Evolutionary conservation across 64 coral and sea anemone genomes (phyloP).

Genomic region (Trachythela sp.): DNA sequence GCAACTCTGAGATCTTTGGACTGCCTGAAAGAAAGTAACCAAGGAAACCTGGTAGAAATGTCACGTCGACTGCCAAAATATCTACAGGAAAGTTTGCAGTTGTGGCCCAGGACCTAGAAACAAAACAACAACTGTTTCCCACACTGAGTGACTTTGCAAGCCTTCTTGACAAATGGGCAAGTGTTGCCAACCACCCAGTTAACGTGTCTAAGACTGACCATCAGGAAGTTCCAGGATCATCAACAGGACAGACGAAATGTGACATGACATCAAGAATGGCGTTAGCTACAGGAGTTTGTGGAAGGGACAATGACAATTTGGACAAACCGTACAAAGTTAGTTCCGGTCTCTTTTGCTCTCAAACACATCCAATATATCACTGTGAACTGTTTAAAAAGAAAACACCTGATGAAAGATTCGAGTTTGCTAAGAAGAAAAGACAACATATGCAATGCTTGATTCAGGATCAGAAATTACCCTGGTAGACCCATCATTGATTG

Average conservation of each 20-base stretch:
- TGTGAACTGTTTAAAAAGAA: conserved; percentile 28
- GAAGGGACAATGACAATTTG: not conserved
- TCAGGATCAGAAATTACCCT: conserved; percentile 33
- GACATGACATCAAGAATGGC: not conserved
- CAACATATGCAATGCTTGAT: conserved; percentile 35
- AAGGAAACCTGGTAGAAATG: conserved; percentile 50
- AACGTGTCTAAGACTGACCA: not conserved
- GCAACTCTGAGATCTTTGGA: conserved; percentile 25
- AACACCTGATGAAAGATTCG: conserved; percentile 18
- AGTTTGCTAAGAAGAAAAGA: not conserved
- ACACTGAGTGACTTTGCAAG: conserved; percentile 38
- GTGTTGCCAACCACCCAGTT: conserved; percentile 50
- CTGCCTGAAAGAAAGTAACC: conserved; percentile 43
- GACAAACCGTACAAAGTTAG: not conserved
- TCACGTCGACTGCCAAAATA: conserved; percentile 37
- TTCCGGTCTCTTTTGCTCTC: conserved; percentile 15
- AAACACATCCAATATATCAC: conserved; percentile 24
- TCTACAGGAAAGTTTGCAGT: conserved; percentile 51
- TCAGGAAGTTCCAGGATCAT: not conserved
- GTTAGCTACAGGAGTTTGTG: not conserved
- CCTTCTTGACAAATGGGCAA: conserved; percentile 44
- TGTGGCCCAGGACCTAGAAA: conserved; percentile 32
- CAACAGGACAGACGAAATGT: not conserved
- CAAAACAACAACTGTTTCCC: conserved; percentile 42
- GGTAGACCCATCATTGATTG: conserved; percentile 29